Percentiles rank a stretch among this genome's conserved stretches.
phyloP scores from a whole-genome alignment of 1,140 invertebrate species.

The Notospermus geniculatus region DNA sequence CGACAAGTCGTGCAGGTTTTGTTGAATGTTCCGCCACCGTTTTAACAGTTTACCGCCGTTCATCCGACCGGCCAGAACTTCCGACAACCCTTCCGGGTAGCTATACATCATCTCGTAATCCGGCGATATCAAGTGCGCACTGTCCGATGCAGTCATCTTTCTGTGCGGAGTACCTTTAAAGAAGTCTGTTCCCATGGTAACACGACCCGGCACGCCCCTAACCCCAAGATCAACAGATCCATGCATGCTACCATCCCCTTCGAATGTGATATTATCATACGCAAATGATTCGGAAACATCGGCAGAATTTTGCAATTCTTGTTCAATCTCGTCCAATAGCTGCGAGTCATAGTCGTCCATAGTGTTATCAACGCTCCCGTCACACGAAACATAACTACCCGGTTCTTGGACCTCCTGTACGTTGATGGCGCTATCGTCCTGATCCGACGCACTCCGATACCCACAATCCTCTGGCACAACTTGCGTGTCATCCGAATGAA shows the following conservation, averaged over 20 bases:
- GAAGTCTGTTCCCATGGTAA: not conserved
- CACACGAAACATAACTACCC: not conserved
- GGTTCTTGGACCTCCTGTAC: too few species aligned
- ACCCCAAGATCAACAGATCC: too few species aligned
- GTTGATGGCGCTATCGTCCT: too few species aligned
- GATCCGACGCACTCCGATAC: too few species aligned
- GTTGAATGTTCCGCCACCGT: constrained; percentile 4
- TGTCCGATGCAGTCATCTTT: not conserved
- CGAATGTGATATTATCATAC: not conserved
- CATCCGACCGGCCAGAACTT: not conserved
- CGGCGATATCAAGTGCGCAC: not conserved
- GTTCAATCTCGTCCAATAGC: constrained; percentile 1
- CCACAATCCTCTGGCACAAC: too few species aligned
- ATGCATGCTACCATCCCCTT: too few species aligned
- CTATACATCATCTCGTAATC: constrained; percentile 4
- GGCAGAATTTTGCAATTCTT: not conserved
- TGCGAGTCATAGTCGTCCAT: constrained; percentile 4
- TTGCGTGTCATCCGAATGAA: too few species aligned
- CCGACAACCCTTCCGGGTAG: constrained; percentile 1
- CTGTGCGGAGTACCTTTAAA: not conserved
- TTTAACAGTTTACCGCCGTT: not conserved
- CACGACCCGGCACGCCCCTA: too few species aligned
- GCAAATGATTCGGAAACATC: constrained; percentile 4
- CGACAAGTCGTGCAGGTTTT: constrained; percentile 1
- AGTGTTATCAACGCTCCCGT: not conserved